These are phyloP conservation scores for Sesia bembeciformis DNA, from an alignment of 2,888 invertebrate genomes.

Conservation along the genomic window DNA sequence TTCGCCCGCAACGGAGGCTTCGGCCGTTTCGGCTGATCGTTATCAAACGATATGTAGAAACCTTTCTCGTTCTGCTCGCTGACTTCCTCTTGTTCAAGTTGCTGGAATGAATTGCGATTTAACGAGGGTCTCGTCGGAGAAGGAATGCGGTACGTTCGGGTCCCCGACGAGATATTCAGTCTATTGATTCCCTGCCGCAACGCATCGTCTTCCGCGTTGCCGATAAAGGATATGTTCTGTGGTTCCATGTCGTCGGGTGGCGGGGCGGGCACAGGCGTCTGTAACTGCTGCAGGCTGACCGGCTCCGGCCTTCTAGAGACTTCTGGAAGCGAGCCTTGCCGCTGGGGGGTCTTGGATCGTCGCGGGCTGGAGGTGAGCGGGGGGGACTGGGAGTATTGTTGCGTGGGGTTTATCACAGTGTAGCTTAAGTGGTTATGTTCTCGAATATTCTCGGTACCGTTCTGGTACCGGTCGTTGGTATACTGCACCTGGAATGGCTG, in stretches of 20 bases:
- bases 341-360: slow-evolving; percentile 70
- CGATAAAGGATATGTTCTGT: slow-evolving; percentile 94
- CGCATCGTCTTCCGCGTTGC: slow-evolving; percentile 76
- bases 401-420: slow-evolving; percentile 72
- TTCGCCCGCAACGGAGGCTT: slow-evolving; percentile 89
- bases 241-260: slow-evolving; percentile 92
- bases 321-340: slow-evolving; percentile 69
- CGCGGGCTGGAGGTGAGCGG: slow-evolving; percentile 79
- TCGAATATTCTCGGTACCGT: slow-evolving; percentile 75
- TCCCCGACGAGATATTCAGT: slow-evolving; percentile 90
- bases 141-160: slow-evolving; percentile 90
- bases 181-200: slow-evolving; percentile 80
- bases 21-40: slow-evolving; percentile 89
- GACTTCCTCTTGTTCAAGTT: slow-evolving; percentile 45
- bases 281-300: slow-evolving; percentile 69
- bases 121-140: slow-evolving; percentile 87
- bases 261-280: slow-evolving; percentile 76
- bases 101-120: slow-evolving; percentile 82
- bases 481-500: slow-evolving; percentile 42
- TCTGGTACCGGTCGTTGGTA: slow-evolving; percentile 74
- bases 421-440: slow-evolving; percentile 74
- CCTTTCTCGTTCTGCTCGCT: slow-evolving; percentile 81
- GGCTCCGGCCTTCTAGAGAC: slow-evolving; percentile 36
- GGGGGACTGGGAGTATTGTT: slow-evolving; percentile 70
- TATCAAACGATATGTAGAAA: slow-evolving; percentile 95